Percentiles rank a stretch among this genome's conserved stretches.
Conservation (phyloP, 2,797 vertebrate species). For the Heliangelus exortis region DNA sequence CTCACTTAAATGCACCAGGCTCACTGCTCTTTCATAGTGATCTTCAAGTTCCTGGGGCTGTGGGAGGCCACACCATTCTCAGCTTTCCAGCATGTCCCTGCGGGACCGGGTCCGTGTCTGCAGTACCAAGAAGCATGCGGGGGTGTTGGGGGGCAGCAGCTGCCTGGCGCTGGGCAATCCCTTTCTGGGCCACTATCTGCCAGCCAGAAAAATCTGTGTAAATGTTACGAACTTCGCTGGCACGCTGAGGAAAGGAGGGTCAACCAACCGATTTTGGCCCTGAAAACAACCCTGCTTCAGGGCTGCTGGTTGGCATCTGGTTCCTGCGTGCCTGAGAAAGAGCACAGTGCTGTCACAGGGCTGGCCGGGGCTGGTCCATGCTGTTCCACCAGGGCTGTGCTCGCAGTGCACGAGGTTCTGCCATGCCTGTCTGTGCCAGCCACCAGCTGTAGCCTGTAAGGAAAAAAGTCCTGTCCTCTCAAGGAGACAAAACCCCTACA, state of each 20-base stretch:
- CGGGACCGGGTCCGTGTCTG: fast-evolving
- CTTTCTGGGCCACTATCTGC: fast-evolving
- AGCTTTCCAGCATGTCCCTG: neutral
- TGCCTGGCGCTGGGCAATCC: neutral
- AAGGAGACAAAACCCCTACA: neutral
- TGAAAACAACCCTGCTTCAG: neutral
- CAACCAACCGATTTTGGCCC: neutral
- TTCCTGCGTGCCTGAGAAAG: fast-evolving
- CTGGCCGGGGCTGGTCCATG: fast-evolving
- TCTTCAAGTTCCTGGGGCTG: neutral
- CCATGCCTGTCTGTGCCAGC: fast-evolving
- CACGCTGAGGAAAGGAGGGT: neutral
- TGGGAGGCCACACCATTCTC: neutral
- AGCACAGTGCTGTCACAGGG: neutral
- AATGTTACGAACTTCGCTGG: neutral
- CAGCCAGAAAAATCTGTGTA: neutral
- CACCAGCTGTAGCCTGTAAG: fast-evolving
- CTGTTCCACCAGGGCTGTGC: fast-evolving
- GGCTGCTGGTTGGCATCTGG: fast-evolving
- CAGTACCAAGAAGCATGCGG: neutral
- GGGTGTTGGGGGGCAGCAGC: neutral
- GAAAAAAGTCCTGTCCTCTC: neutral
- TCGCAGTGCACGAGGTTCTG: neutral
- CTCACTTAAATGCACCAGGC: fast-evolving
- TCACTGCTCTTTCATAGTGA: neutral